phyloP scores from a whole-genome alignment of 2,797 vertebrate genomes.

The Alca torda region DNA sequence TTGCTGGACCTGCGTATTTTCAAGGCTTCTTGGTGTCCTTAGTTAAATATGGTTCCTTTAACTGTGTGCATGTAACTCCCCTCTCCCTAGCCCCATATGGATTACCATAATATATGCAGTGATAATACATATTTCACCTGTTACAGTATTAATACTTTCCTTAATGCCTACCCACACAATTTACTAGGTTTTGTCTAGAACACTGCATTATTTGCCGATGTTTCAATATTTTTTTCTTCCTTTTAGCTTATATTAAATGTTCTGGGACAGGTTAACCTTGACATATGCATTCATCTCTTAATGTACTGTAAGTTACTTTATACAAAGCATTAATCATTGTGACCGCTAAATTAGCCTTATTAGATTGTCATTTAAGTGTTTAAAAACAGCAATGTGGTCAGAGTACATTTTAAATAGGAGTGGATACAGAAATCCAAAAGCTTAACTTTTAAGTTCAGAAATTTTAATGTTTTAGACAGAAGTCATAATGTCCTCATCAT shows the following conservation, averaged over 20 bases:
- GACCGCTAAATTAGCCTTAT: slow-evolving; percentile 9
- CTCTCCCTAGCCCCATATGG: not conserved
- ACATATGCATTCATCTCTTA: not conserved
- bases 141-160: not conserved
- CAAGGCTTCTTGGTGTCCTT: not conserved
- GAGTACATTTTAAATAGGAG: not conserved
- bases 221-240: not conserved
- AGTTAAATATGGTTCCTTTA: not conserved
- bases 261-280: not conserved
- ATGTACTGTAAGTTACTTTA: not conserved
- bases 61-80: not conserved
- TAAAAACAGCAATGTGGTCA: not conserved
- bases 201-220: not conserved
- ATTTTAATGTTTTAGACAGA: not conserved
- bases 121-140: not conserved
- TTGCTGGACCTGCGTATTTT: not conserved
- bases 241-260: not conserved
- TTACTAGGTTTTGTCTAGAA: not conserved
- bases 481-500: not conserved
- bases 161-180: not conserved
- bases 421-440: not conserved
- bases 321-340: slow-evolving; percentile 23
- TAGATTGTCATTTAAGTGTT: not conserved
- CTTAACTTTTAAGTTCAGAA: not conserved
- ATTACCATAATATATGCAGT: not conserved